phyloP scores from a whole-genome alignment of 1,140 invertebrate species.

The Pemphigus obesinymphae region DNA sequence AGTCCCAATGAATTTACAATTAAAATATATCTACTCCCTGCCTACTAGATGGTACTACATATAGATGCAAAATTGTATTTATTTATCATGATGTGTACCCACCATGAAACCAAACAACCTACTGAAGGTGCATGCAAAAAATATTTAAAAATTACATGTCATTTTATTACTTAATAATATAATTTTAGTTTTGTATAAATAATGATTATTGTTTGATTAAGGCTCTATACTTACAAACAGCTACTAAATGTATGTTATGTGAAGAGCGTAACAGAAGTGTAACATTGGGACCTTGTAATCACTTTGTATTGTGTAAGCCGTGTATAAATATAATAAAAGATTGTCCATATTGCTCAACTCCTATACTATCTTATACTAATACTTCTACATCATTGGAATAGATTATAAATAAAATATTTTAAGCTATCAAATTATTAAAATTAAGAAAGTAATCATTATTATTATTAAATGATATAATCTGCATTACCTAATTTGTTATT shows the following conservation, averaged over 20 bases:
- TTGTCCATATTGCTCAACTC: conserved; percentile 84
- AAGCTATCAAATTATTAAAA: conserved; percentile 29
- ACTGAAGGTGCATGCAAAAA: too few species aligned
- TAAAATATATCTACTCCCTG: too few species aligned
- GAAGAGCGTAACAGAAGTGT: conserved; percentile 79
- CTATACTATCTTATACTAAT: conserved; percentile 56
- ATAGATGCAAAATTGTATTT: too few species aligned
- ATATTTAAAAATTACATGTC: too few species aligned
- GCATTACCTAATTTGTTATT: too few species aligned
- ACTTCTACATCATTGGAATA: conserved; percentile 29
- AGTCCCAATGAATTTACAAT: too few species aligned
- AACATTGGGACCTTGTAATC: conserved; percentile 80
- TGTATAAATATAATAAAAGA: conserved; percentile 75
- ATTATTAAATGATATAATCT: conserved; percentile 3
- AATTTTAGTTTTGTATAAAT: not conserved
- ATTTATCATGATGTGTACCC: too few species aligned
- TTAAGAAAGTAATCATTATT: not conserved
- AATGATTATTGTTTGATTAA: conserved; percentile 46
- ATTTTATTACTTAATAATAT: too few species aligned
- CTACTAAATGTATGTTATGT: conserved; percentile 84
- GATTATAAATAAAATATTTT: conserved; percentile 2
- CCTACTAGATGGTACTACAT: too few species aligned
- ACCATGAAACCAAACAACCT: too few species aligned
- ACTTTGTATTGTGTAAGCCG: conserved; percentile 78
- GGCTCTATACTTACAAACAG: conserved; percentile 76